A percentile compares a stretch with the other conserved stretches of the same genome.
These are phyloP conservation scores for Gryllus longicercus DNA, from an alignment of 2,888 invertebrate species.

Conservation along the genomic window DNA sequence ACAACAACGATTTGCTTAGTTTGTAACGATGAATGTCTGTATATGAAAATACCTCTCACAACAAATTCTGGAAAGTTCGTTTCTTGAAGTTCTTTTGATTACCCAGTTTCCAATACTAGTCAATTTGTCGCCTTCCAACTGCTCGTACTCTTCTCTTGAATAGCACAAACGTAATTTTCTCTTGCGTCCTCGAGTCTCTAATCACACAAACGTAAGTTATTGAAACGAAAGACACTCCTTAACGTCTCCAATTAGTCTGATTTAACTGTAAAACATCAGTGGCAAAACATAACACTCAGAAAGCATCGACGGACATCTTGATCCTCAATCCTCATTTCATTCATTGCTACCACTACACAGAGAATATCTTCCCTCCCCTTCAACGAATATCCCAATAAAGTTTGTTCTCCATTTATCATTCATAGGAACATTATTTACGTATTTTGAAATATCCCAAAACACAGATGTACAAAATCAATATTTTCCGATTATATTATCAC, in stretches of 20 bases:
- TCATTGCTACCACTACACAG: background rate
- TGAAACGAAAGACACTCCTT: background rate
- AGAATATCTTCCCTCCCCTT: background rate
- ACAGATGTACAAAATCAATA: too few relatives aligned
- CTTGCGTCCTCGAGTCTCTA: background rate
- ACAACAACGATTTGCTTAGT: background rate
- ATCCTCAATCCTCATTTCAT: constrained; percentile 11
- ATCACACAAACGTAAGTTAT: background rate
- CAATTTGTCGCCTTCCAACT: constrained; percentile 2
- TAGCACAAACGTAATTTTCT: background rate
- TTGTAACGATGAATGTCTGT: background rate
- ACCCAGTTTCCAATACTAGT: constrained; percentile 17
- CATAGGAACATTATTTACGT: too few relatives aligned
- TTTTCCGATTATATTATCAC: too few relatives aligned
- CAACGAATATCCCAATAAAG: background rate
- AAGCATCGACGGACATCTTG: constrained; percentile 9
- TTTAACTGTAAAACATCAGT: background rate
- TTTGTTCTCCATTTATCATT: too few relatives aligned
- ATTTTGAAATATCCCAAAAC: too few relatives aligned
- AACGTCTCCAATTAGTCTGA: background rate
- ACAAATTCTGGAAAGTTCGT: constrained; percentile 1
- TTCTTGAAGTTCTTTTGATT: constrained; percentile 10
- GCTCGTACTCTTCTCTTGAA: background rate
- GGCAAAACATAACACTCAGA: constrained; percentile 17
- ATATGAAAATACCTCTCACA: background rate